Conservation (phyloP, 2,113 vertebrate genomes). For the Loxodonta africana region DNA sequence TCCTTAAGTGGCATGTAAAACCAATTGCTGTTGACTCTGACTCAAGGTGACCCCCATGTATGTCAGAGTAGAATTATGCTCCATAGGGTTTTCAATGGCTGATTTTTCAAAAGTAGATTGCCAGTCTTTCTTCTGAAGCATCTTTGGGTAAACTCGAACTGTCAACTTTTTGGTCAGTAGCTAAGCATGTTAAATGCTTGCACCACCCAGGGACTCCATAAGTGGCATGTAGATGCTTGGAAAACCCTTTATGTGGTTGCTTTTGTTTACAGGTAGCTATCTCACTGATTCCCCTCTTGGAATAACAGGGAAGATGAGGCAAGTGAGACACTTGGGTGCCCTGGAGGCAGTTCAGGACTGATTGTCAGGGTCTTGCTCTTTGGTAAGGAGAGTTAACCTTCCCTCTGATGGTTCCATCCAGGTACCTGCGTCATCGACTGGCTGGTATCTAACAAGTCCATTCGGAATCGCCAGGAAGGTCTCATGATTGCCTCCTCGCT, state of each 20-base stretch:
- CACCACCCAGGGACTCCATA: not conserved
- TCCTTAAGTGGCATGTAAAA: not conserved
- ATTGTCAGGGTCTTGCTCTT: not conserved
- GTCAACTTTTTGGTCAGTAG: not conserved
- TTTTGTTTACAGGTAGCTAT: not conserved
- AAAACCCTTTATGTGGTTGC: not conserved
- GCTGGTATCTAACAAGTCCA: constrained; percentile 92
- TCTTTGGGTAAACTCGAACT: not conserved
- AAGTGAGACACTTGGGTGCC: not conserved
- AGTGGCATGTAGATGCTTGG: not conserved
- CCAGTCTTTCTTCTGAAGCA: not conserved
- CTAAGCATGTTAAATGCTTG: not conserved
- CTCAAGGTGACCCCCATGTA: not conserved
- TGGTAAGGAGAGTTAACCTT: not conserved
- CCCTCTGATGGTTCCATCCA: constrained; percentile 76
- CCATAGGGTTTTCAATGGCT: not conserved
- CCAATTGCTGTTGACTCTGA: not conserved
- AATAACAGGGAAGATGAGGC: not conserved
- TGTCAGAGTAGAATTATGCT: not conserved
- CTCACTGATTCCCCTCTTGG: not conserved
- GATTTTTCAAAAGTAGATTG: not conserved
- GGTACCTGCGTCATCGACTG: constrained; percentile 95
- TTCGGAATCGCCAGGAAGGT: constrained; percentile 94
- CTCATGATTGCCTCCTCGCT: constrained; percentile 94
- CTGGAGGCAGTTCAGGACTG: not conserved